These are phyloP conservation scores for Perca fluviatilis DNA, from an alignment of 2,113 vertebrate genomes.

Conservation along the genomic window DNA sequence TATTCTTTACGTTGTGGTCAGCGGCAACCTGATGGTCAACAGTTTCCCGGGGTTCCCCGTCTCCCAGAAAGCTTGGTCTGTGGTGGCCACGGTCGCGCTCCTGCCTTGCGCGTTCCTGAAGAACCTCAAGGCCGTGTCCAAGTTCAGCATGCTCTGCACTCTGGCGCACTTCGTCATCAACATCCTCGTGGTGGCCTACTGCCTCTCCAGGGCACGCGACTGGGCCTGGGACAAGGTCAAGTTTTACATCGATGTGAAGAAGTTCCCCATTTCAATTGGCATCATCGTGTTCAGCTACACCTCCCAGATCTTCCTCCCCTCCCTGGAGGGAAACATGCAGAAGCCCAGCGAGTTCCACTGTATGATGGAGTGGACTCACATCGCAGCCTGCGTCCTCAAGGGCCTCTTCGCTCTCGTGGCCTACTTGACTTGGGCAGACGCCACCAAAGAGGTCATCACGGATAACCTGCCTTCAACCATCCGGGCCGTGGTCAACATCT, in stretches of 20 bases:
- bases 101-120: constrained; percentile 96
- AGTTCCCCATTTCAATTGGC: constrained; percentile 97
- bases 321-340: constrained; percentile 97
- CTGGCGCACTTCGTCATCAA: constrained; percentile 96
- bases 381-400: constrained; percentile 95
- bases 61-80: constrained; percentile 98
- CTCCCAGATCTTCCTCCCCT: constrained; percentile 98
- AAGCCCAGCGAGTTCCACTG: constrained; percentile 95
- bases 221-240: constrained; percentile 99
- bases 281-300: constrained; percentile 99
- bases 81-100: constrained; percentile 93
- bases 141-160: constrained; percentile 96
- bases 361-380: constrained; percentile 99
- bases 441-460: constrained; percentile 98
- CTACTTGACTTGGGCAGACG: constrained; percentile 97
- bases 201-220: constrained; percentile 93
- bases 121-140: constrained; percentile 97
- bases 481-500: constrained; percentile 95
- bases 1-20: constrained; percentile 97
- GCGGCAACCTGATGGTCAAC: constrained; percentile 98
- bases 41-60: constrained; percentile 94
- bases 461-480: constrained; percentile 97
- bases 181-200: constrained; percentile 95
- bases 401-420: constrained; percentile 96
- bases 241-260: constrained; percentile 98